Conservation (phyloP, 2,888 invertebrate genomes). For the Sturmia bella region DNA sequence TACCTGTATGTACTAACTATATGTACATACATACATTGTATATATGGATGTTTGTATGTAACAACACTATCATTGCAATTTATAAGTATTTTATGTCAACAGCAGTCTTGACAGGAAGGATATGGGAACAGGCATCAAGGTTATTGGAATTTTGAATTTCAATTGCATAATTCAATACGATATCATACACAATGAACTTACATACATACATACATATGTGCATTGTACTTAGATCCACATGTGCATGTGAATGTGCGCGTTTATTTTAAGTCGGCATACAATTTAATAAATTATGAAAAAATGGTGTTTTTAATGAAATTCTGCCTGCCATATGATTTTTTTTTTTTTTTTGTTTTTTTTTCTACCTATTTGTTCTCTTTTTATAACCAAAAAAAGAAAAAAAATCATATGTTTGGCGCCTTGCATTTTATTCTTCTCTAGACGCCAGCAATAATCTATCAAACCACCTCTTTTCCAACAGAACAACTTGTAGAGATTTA, state of each 20-base stretch:
- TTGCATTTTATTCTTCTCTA: neutral
- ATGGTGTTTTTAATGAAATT: neutral
- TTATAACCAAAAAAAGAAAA: too few species aligned
- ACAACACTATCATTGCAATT: too few species aligned
- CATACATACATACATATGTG: neutral
- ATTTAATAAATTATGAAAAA: neutral
- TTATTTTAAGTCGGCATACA: too few species aligned
- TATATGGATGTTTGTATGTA: too few species aligned
- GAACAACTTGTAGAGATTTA: conserved; percentile 56
- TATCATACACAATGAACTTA: too few species aligned
- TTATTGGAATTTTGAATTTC: neutral
- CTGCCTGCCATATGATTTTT: neutral
- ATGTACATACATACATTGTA: too few species aligned
- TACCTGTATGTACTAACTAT: too few species aligned
- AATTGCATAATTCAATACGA: neutral
- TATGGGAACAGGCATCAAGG: neutral
- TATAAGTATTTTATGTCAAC: neutral
- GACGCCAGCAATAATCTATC: conserved; percentile 6
- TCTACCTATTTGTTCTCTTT: too few species aligned
- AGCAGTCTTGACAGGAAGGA: neutral
- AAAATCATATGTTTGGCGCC: conserved; percentile 64
- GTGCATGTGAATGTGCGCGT: neutral
- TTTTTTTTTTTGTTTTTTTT: neutral
- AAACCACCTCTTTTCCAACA: neutral
- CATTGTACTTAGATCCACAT: neutral